phyloP scores from a whole-genome alignment of 1,140 invertebrate species.

The Eupeodes corollae region DNA sequence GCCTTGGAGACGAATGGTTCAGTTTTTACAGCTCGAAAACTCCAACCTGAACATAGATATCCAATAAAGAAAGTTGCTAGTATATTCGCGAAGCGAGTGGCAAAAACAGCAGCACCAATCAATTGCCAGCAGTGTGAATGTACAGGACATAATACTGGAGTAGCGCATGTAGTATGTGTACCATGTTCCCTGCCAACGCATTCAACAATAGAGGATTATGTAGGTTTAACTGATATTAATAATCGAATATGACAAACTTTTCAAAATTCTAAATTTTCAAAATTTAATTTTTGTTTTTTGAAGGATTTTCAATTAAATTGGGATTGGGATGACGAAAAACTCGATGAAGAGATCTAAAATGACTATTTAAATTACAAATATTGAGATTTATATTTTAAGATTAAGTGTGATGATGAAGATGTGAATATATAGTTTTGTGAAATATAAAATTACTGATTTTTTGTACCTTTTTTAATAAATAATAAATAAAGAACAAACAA shows the following conservation, averaged over 20 bases:
- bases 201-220: constrained; percentile 17
- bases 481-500: too few species aligned
- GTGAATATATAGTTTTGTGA: too few species aligned
- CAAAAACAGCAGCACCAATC: constrained; percentile 46
- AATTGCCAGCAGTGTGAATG: constrained; percentile 65
- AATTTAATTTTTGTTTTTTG: neutral
- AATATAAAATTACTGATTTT: too few species aligned
- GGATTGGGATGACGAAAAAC: constrained; percentile 26
- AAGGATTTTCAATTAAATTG: constrained; percentile 24
- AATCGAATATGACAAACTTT: constrained; percentile 7
- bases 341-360: neutral
- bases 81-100: constrained; percentile 58
- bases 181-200: constrained; percentile 6
- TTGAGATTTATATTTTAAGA: too few species aligned
- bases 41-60: constrained; percentile 43
- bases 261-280: neutral
- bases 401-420: too few species aligned
- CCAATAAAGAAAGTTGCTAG: constrained; percentile 54
- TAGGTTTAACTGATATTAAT: constrained; percentile 27
- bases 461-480: too few species aligned
- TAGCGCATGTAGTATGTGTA: constrained; percentile 44
- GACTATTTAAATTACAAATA: too few species aligned
- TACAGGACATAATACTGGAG: constrained; percentile 49
- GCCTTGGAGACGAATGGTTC: constrained; percentile 74
- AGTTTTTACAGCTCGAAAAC: constrained; percentile 50